These are phyloP conservation scores for Pterois miles DNA, from an alignment of 2,797 vertebrate genomes.

Conservation along the genomic window DNA sequence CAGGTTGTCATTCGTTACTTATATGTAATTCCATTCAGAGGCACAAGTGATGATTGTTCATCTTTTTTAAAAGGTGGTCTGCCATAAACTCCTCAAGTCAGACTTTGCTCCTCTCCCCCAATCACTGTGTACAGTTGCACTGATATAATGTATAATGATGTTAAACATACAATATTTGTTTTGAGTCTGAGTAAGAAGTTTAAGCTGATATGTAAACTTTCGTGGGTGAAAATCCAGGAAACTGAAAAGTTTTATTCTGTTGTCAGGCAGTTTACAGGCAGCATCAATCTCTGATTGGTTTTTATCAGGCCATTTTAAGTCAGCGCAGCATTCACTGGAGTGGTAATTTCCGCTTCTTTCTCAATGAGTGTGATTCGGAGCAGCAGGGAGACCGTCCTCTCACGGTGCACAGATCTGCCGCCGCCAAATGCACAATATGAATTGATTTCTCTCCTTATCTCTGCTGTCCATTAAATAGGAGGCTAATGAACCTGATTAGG, in stretches of 20 bases:
- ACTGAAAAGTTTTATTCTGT: neutral
- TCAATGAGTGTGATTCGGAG: conserved; percentile 50
- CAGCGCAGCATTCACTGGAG: conserved; percentile 16
- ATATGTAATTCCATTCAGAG: neutral
- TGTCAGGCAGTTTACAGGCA: conserved; percentile 17
- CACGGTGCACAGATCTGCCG: neutral
- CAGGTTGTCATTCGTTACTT: neutral
- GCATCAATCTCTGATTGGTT: conserved; percentile 7
- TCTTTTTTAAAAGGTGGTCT: neutral
- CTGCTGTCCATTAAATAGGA: conserved; percentile 56
- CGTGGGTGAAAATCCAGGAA: neutral
- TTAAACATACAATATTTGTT: neutral
- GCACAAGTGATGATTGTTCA: neutral
- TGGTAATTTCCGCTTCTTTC: conserved; percentile 40
- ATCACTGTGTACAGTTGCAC: neutral
- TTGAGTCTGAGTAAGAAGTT: neutral
- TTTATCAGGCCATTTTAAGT: conserved; percentile 59
- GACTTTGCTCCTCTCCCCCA: neutral
- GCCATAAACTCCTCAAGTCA: neutral
- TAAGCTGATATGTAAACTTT: neutral
- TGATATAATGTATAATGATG: neutral
- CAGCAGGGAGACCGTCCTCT: conserved; percentile 21
- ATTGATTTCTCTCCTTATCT: conserved; percentile 61
- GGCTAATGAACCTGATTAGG: conserved; percentile 65
- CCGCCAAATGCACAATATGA: conserved; percentile 67